phyloP scores from a whole-genome alignment of 1,140 invertebrate species.

The Papilio polytes region DNA sequence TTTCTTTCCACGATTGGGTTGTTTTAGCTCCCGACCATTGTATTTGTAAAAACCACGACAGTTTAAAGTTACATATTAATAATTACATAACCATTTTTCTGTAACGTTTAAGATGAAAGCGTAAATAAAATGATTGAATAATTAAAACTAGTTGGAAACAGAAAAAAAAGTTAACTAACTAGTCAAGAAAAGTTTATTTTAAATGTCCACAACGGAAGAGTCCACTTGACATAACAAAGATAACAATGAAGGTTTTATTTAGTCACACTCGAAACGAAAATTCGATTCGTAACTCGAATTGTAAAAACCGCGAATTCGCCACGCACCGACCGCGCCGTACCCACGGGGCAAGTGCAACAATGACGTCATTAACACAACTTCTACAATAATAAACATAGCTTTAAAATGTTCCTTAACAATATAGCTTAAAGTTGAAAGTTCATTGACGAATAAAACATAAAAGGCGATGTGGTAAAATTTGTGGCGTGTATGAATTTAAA shows the following conservation, averaged over 20 bases:
- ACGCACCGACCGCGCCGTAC: slow-evolving; percentile 69
- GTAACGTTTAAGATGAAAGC: too few relatives aligned
- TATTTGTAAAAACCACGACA: too few relatives aligned
- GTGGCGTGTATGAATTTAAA: slow-evolving; percentile 75
- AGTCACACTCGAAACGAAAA: slow-evolving; percentile 53
- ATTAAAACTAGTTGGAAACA: too few relatives aligned
- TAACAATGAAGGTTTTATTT: slow-evolving; percentile 45
- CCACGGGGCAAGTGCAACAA: slow-evolving; percentile 72
- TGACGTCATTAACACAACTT: slow-evolving; percentile 62
- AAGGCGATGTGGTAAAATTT: slow-evolving; percentile 48
- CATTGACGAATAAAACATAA: slow-evolving; percentile 50
- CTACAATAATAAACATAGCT: slow-evolving; percentile 35
- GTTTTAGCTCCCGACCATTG: too few relatives aligned
- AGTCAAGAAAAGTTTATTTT: slow-evolving; percentile 27
- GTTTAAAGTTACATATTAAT: too few relatives aligned
- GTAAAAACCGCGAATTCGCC: slow-evolving; percentile 74
- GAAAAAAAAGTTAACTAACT: slow-evolving; percentile 21
- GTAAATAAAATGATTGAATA: too few relatives aligned
- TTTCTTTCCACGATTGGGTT: too few relatives aligned
- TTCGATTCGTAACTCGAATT: slow-evolving; percentile 69
- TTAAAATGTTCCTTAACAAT: slow-evolving; percentile 39
- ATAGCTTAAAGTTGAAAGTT: slow-evolving; percentile 49
- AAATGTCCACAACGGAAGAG: slow-evolving; percentile 20
- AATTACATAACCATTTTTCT: too few relatives aligned
- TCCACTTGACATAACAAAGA: slow-evolving; percentile 45